Evolutionary conservation across 2,113 vertebrate species (phyloP), one percentile per base, ranked within the genome.

Genomic region (Nannobrachium achirus): DNA sequence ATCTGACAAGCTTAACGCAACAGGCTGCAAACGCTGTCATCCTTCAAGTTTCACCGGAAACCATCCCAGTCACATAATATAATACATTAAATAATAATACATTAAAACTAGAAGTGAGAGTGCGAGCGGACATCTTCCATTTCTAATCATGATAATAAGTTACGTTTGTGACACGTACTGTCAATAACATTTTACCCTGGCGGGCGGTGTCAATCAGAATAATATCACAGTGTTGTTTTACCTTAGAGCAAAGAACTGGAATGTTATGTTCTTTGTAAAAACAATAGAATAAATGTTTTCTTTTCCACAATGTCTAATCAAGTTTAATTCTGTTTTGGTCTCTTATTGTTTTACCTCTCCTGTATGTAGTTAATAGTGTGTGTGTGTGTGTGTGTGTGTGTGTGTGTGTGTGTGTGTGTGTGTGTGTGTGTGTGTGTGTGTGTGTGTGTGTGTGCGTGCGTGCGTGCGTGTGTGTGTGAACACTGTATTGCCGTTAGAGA

Each of bases 1-100:
- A 87, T 91, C 88, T 88, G 88, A 89, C 84, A 76, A 76, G 25
- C 61, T n/a, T 77, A 76, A 52, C 53, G 73, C 71, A 76, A 78
- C 59, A 73, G 13, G 16, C 71, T 66, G 83, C 73, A 73, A 74
- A 82, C 63, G 78, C 57, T 57, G 75, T 46, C 69, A 77, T 68
- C 75, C 69, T 63, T 76, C 58, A 53, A 50, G 64, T 67, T 72
- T 74, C 66, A 76, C 57, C 56, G 2, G 58, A 83, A 72, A 77
- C 70, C 74, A 38, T 63, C 63, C 44, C 44, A 66, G 78, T 49
- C 61, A 33, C 25, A 33, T 33, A 33, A 33, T 33, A 33, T n/a
- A n/a, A n/a, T n/a, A n/a, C n/a, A 75, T 18, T 16, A 48, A 73
- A 60, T 59, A 66, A 62, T 19, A 20, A 67, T 78, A 67, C 71